Conservation (phyloP, 2,797 vertebrate genomes). For the Gymnocypris eckloni region DNA sequence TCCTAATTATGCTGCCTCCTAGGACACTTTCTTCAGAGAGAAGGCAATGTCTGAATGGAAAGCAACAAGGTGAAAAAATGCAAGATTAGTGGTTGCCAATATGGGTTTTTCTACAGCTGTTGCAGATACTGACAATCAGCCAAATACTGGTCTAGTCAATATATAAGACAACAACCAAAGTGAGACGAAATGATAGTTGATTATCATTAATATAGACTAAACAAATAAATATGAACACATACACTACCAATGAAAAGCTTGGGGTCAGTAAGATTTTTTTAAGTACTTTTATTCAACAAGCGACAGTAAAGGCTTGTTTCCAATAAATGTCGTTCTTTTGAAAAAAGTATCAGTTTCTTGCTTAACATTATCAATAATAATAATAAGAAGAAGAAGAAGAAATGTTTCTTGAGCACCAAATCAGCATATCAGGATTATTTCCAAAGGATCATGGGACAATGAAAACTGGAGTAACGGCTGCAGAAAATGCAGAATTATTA, state of each 20-base stretch:
- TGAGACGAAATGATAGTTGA: not conserved
- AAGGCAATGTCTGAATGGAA: not conserved
- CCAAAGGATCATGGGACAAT: too few species aligned
- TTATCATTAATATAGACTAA: not conserved
- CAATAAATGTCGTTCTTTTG: too few species aligned
- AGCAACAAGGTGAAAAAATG: not conserved
- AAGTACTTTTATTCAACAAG: too few species aligned
- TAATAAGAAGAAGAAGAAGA: too few species aligned
- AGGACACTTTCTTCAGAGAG: not conserved
- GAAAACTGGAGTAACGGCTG: too few species aligned
- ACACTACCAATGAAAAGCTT: not conserved
- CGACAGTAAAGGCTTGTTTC: too few species aligned
- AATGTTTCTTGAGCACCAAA: too few species aligned
- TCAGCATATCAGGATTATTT: too few species aligned
- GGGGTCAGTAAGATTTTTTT: too few species aligned
- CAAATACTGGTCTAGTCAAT: not conserved
- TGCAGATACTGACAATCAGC: not conserved
- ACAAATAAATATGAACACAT: not conserved
- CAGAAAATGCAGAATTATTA: too few species aligned
- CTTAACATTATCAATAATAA: too few species aligned
- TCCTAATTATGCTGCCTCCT: not conserved
- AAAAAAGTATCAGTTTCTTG: too few species aligned
- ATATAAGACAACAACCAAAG: not conserved
- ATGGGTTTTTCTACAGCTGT: not conserved
- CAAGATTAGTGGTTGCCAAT: not conserved